phyloP scores from a whole-genome alignment of 2,113 vertebrate genomes.

The Corvus hawaiiensis region DNA sequence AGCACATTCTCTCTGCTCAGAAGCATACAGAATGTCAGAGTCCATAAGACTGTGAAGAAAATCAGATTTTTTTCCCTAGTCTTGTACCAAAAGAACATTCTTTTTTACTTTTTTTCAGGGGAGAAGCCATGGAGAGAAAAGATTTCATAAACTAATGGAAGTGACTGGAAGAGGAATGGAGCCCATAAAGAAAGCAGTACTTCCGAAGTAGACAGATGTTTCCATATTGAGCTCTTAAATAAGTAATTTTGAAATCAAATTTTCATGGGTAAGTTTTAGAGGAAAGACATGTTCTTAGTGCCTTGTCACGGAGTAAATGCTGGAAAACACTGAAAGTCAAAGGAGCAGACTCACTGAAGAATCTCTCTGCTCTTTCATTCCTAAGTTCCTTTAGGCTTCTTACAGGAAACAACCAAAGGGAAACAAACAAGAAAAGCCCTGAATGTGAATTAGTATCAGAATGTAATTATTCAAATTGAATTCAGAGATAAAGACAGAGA shows the following conservation, averaged over 20 bases:
- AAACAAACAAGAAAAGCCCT: background rate
- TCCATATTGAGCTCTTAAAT: conserved; percentile 11
- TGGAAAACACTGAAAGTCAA: background rate
- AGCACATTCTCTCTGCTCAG: background rate
- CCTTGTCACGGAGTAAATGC: background rate
- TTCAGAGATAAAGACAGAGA: background rate
- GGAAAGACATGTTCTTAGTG: background rate
- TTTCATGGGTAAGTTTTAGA: conserved; percentile 21
- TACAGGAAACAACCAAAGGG: background rate
- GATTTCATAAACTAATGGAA: background rate
- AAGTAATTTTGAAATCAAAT: conserved; percentile 11
- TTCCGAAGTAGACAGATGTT: background rate
- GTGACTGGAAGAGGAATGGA: background rate
- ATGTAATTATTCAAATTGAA: background rate
- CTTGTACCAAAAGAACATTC: background rate
- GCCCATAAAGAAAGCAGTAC: background rate
- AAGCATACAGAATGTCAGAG: background rate
- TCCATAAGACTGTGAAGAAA: background rate
- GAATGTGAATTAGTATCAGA: background rate
- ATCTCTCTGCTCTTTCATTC: background rate
- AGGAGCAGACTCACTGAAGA: background rate
- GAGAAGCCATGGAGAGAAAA: background rate
- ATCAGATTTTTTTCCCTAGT: background rate
- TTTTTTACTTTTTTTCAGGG: background rate
- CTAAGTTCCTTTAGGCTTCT: background rate